Evolutionary conservation across 1,140 invertebrate species (phyloP), one percentile per base, ranked within the genome.

Genomic region (Rhopalosiphum padi): DNA sequence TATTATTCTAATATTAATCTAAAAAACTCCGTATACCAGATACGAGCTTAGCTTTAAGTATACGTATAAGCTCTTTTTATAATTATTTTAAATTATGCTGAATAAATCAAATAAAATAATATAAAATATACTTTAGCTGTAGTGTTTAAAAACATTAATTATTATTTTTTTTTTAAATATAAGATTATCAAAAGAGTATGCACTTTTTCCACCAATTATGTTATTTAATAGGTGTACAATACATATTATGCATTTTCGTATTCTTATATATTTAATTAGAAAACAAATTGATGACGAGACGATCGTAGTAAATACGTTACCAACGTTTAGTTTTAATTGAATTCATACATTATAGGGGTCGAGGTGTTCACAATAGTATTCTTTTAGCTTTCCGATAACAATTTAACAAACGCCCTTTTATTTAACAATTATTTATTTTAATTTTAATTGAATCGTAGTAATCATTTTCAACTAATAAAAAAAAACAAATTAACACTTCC

Each of bases 361-460:
- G 60, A 77, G 60, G n/a, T 18, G 11, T 18, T 77, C 30, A 18
- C 15, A 77, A 4, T 77, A 77, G 60, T 77, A 77, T n/a, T 77
- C 4, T 0, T 77, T 77, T 35, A n/a, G 15, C 60, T n/a, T 77
- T 35, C n/a, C 30, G 60, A 77, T 77, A 77, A 77, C 60, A 77
- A 77, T 77, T 35, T n/a, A 77, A n/a, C 22, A 18, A 77, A 77
- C 60, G 30, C 3, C 15, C 15, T 77, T 77, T 77, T 77, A 77
- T 77, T 77, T n/a, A 77, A 77, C 60, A 77, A 77, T n/a, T n/a
- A 77, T 77, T 77, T 77, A 77, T 6, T 77, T 77, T n/a, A 68
- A 68, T 68, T 68, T 68, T 77, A 77, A 77, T 77, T 68, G 60
- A 68, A 68, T 15, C 30, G 30, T 21, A 22, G 60, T 60, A 18